Percentiles rank a stretch among this genome's conserved stretches.
phyloP scores from a whole-genome alignment of 1,140 invertebrate species.

The Theocolax elegans region DNA sequence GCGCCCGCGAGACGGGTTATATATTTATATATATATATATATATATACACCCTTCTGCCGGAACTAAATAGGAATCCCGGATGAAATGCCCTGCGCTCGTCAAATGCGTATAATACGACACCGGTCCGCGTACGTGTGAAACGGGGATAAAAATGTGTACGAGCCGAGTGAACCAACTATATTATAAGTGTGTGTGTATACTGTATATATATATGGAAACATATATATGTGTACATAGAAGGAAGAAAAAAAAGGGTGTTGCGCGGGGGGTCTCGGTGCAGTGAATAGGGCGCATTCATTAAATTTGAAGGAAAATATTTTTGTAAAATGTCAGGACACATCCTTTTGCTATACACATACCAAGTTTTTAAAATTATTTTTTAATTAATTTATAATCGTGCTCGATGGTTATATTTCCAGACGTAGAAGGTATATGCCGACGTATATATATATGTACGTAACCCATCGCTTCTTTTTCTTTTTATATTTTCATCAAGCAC shows the following conservation, averaged over 20 bases:
- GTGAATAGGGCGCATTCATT: slow-evolving; percentile 10
- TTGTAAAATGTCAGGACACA: too few relatives aligned
- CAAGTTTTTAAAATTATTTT: background rate
- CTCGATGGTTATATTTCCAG: background rate
- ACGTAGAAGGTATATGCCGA: too few relatives aligned
- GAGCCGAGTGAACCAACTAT: background rate
- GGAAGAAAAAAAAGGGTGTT: background rate
- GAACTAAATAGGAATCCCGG: slow-evolving; percentile 31
- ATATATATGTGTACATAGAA: background rate
- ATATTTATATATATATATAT: too few relatives aligned
- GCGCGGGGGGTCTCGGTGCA: background rate
- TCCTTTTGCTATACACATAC: too few relatives aligned
- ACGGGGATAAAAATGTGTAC: background rate
- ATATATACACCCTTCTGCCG: background rate
- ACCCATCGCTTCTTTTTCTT: too few relatives aligned
- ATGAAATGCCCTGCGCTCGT: background rate
- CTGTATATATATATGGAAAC: too few relatives aligned
- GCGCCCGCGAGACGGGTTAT: background rate
- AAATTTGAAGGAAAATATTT: slow-evolving; percentile 14
- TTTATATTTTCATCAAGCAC: too few relatives aligned
- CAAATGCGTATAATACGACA: slow-evolving; percentile 17
- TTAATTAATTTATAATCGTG: slow-evolving; percentile 37
- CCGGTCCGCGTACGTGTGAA: background rate
- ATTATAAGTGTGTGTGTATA: slow-evolving; percentile 4
- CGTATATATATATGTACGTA: too few relatives aligned